Evolutionary conservation across 2,113 vertebrate genomes (phyloP).

Genomic region (Enhydra lutris): DNA sequence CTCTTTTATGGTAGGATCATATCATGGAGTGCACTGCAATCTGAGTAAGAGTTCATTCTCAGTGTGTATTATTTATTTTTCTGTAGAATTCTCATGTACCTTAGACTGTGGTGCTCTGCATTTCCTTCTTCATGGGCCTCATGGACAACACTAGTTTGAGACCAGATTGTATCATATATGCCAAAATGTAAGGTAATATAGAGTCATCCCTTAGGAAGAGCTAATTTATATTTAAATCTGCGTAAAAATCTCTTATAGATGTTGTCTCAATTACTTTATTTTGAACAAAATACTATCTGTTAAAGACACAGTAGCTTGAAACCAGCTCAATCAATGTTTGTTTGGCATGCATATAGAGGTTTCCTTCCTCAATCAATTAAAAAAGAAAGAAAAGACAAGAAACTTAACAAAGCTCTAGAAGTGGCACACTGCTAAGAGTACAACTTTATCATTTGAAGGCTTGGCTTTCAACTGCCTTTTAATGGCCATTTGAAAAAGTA

Average conservation of each 20-base stretch:
- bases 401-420: not conserved
- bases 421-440: not conserved
- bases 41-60: not conserved
- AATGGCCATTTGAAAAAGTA: not conserved
- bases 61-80: not conserved
- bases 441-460: not conserved
- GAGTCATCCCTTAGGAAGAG: not conserved
- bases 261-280: not conserved
- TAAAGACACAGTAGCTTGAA: not conserved
- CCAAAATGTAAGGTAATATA: not conserved
- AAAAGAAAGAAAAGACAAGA: not conserved
- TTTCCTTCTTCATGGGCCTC: not conserved
- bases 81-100: not conserved
- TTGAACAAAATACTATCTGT: not conserved
- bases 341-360: not conserved
- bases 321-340: not conserved
- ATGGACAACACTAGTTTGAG: not conserved
- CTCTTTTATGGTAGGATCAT: not conserved
- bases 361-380: not conserved
- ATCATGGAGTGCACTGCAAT: rapidly evolving
- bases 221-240: not conserved
- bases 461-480: not conserved
- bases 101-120: not conserved
- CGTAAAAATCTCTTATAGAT: not conserved
- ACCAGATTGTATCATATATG: not conserved